phyloP scores from a whole-genome alignment of 1,140 invertebrate species.

The Drosophila nasuta region DNA sequence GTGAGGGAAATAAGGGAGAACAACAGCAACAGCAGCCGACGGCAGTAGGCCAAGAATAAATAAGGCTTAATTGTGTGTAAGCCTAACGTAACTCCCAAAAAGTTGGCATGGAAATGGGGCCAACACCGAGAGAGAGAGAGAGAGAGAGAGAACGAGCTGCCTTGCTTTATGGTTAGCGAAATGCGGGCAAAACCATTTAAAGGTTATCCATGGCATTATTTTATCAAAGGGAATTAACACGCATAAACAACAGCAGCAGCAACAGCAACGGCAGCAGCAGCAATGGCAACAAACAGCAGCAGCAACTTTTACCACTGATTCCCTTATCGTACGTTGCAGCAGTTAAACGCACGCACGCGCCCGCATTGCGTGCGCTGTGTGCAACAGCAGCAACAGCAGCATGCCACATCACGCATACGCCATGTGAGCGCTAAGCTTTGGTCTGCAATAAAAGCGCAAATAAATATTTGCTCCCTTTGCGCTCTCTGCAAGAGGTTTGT shows the following conservation, averaged over 20 bases:
- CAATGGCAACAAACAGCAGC: slow-evolving; percentile 23
- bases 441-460: slow-evolving; percentile 68
- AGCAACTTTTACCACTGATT: slow-evolving; percentile 25
- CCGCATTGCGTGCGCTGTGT: slow-evolving; percentile 70
- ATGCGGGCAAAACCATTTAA: slow-evolving; percentile 79
- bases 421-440: slow-evolving; percentile 44
- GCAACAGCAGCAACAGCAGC: slow-evolving; percentile 25
- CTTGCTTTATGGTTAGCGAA: slow-evolving; percentile 50
- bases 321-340: slow-evolving; percentile 73
- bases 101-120: slow-evolving; percentile 35
- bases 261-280: slow-evolving; percentile 32
- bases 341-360: slow-evolving; percentile 71
- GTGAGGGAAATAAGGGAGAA: background rate
- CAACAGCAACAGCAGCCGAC: slow-evolving; percentile 4
- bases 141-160: background rate
- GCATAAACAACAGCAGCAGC: slow-evolving; percentile 66
- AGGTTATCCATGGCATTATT: slow-evolving; percentile 81
- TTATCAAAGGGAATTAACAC: slow-evolving; percentile 83
- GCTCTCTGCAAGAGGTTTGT: slow-evolving; percentile 3
- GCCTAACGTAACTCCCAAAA: slow-evolving; percentile 22
- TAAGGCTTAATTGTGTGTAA: slow-evolving; percentile 80
- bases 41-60: slow-evolving; percentile 70
- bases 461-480: slow-evolving; percentile 56
- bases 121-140: too few relatives aligned
- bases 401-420: slow-evolving; percentile 55